Percentiles rank a stretch among this genome's conserved stretches.
Conservation (phyloP, 2,797 vertebrate genomes). For the Amniataba percoides region DNA sequence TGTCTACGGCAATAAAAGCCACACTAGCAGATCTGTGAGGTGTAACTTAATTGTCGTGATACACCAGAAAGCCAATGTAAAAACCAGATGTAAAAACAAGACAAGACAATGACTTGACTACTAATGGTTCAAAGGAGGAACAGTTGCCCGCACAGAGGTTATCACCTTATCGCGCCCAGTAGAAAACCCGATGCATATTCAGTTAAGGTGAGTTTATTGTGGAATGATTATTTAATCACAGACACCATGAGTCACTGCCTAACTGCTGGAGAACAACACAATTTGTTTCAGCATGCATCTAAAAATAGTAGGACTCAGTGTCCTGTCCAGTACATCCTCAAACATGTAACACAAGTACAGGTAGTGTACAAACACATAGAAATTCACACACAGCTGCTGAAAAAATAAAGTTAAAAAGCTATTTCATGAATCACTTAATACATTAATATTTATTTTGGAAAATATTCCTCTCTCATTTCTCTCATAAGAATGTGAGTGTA, state of each 20-base stretch:
- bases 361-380: not conserved
- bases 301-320: constrained; percentile 2
- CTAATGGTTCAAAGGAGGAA: not conserved
- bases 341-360: not conserved
- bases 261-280: not conserved
- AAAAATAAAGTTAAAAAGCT: not conserved
- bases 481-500: not conserved
- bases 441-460: not conserved
- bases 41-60: not conserved
- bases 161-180: not conserved
- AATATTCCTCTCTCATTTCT: constrained; percentile 1
- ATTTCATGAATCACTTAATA: not conserved
- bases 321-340: not conserved
- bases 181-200: not conserved
- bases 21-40: not conserved
- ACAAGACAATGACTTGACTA: not conserved
- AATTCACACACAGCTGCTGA: not conserved
- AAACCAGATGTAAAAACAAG: not conserved
- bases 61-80: not conserved
- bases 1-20: not conserved
- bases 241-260: not conserved
- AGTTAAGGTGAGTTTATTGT: constrained; percentile 6
- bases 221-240: not conserved
- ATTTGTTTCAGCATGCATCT: constrained; percentile 19
- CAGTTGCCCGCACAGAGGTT: not conserved